Conservation (phyloP, 2,888 invertebrate genomes). For the Trichopria drosophilae region DNA sequence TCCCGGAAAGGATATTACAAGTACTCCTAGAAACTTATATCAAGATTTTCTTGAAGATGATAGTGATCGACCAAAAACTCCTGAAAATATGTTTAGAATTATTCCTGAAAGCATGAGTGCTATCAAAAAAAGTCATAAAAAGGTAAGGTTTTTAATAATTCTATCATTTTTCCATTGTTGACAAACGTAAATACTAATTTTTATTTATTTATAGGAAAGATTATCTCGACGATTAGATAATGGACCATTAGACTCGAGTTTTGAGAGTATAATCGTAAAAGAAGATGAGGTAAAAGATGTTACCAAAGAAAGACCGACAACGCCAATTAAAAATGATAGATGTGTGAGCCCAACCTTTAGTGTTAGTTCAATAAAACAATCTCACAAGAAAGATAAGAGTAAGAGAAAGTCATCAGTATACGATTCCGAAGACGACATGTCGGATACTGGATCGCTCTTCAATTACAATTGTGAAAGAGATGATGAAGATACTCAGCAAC, state of each 20-base stretch:
- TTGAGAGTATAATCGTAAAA: conserved; percentile 14
- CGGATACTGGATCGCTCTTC: conserved; percentile 41
- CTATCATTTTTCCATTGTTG: conserved; percentile 1
- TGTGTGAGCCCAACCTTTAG: conserved; percentile 37
- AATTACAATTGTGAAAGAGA: conserved; percentile 29
- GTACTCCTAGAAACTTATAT: conserved; percentile 50
- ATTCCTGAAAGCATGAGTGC: conserved; percentile 52
- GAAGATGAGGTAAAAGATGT: conserved; percentile 14
- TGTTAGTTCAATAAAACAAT: conserved; percentile 35
- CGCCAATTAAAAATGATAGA: conserved; percentile 32
- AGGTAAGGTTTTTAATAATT: no score
- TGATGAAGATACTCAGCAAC: conserved; percentile 1
- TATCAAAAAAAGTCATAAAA: conserved; percentile 52
- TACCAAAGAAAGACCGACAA: conserved; percentile 35
- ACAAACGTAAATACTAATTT: neutral
- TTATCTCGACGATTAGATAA: conserved; percentile 37
- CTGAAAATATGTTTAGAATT: conserved; percentile 44
- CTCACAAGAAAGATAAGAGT: conserved; percentile 39
- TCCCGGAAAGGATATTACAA: conserved; percentile 34
- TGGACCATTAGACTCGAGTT: conserved; percentile 14
- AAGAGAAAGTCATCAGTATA: conserved; percentile 27
- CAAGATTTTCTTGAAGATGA: conserved; percentile 44
- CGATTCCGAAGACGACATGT: conserved; percentile 40
- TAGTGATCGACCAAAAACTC: conserved; percentile 43
- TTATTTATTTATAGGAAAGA: conserved; percentile 37